phyloP scores from a whole-genome alignment of 2,797 vertebrate species.

The Pseudochaenichthys georgianus region DNA sequence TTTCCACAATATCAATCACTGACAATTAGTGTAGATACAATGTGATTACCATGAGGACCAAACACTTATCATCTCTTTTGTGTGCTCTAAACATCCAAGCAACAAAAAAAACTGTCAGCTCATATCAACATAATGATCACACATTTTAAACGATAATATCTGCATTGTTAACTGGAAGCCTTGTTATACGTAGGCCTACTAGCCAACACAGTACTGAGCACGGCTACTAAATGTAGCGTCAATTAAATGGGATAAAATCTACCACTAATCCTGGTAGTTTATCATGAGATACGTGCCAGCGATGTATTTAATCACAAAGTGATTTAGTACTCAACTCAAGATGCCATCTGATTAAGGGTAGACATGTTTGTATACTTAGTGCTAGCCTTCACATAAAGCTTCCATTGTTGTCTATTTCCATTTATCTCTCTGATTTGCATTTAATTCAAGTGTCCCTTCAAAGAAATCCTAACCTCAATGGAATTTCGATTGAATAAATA shows the following conservation, averaged over 20 bases:
- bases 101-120: constrained; percentile 22
- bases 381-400: neutral
- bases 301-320: constrained; percentile 13
- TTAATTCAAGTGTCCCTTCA: neutral
- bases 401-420: constrained; percentile 21
- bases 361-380: constrained; percentile 23
- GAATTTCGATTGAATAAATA: constrained; percentile 13
- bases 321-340: constrained; percentile 12
- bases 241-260: constrained; percentile 5
- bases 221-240: constrained; percentile 19
- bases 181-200: constrained; percentile 17
- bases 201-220: constrained; percentile 16
- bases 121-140: constrained; percentile 44
- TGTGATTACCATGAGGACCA: constrained; percentile 44
- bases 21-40: constrained; percentile 58
- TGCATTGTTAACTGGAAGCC: constrained; percentile 28
- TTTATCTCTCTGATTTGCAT: constrained; percentile 9
- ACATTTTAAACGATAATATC: constrained; percentile 44
- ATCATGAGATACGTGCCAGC: constrained; percentile 7
- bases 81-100: constrained; percentile 48
- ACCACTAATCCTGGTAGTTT: constrained; percentile 9
- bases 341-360: constrained; percentile 3
- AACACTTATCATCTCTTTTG: constrained; percentile 41
- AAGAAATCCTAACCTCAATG: neutral
- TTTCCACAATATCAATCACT: constrained; percentile 66